Evolutionary conservation across 2,797 vertebrate genomes (phyloP).

Genomic region (Galago senegalensis): DNA sequence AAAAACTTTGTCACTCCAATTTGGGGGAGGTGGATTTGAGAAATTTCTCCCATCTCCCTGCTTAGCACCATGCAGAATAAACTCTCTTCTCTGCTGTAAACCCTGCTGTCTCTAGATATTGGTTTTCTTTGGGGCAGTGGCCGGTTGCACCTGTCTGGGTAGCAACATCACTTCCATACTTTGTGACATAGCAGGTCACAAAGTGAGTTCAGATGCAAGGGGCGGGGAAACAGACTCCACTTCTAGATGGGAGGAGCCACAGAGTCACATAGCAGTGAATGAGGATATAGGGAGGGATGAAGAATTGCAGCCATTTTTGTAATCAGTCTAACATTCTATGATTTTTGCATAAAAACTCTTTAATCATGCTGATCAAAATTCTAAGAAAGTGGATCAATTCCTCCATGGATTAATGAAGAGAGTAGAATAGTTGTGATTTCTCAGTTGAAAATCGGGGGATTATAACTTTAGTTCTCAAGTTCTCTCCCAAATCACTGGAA

Average conservation of each 20-base stretch:
- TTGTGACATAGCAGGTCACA: neutral
- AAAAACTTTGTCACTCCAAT: no score
- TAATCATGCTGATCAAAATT: neutral
- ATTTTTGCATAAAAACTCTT: slow-evolving; percentile 10
- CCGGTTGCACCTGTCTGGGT: no score
- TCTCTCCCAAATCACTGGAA: slow-evolving; percentile 30
- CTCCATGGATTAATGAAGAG: neutral
- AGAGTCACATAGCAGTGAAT: neutral
- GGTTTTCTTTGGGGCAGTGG: no score
- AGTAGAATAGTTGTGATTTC: neutral
- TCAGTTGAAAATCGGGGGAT: slow-evolving; percentile 23
- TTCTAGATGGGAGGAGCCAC: neutral
- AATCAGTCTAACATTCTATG: neutral
- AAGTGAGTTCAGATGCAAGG: neutral
- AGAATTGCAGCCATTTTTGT: neutral
- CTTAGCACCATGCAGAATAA: no score
- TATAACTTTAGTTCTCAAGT: slow-evolving; percentile 35
- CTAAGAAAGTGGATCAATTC: neutral
- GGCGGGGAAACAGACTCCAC: neutral
- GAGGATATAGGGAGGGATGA: neutral
- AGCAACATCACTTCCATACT: neutral
- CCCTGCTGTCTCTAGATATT: no score
- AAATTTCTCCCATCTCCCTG: no score
- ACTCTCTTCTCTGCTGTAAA: no score
- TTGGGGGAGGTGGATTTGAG: no score